Percentiles rank a stretch among this genome's conserved stretches.
Evolutionary conservation across 1,140 invertebrate species (phyloP).

Genomic region (Orius laevigatus): DNA sequence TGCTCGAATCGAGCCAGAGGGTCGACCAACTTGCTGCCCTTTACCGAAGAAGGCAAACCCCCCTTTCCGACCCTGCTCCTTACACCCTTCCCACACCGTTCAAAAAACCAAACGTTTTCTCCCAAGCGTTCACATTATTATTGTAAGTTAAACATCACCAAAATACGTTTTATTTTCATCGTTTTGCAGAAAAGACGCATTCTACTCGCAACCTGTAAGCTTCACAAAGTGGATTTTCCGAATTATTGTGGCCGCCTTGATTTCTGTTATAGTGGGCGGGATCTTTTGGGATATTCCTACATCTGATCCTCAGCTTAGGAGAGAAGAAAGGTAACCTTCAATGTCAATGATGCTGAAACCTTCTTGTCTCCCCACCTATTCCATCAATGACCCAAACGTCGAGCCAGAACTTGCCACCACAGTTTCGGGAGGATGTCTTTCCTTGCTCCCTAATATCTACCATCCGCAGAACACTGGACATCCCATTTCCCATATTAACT

Average conservation of each 20-base stretch:
- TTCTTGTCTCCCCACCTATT: background rate
- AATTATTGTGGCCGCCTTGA: constrained; percentile 54
- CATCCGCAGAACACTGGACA: too few species aligned
- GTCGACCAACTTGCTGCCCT: constrained; percentile 78
- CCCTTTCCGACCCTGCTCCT: constrained; percentile 56
- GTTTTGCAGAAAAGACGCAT: constrained; percentile 38
- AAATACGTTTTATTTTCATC: too few species aligned
- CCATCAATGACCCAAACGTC: too few species aligned
- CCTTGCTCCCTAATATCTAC: too few species aligned
- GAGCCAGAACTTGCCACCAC: too few species aligned
- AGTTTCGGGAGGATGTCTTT: too few species aligned
- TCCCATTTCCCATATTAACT: too few species aligned
- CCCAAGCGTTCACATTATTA: constrained; percentile 51
- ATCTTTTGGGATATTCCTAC: constrained; percentile 76
- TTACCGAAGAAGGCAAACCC: constrained; percentile 45
- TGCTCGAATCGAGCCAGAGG: constrained; percentile 82
- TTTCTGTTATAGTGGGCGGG: constrained; percentile 69
- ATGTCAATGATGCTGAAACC: too few species aligned
- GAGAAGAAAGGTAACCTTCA: constrained; percentile 48
- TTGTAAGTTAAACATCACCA: constrained; percentile 34
- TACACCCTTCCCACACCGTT: constrained; percentile 52
- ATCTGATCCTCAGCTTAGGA: constrained; percentile 49
- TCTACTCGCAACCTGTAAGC: constrained; percentile 79
- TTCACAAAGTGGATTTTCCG: constrained; percentile 58
- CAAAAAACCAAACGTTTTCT: constrained; percentile 37